phyloP scores from a whole-genome alignment of 2,888 invertebrate species.

The Acronicta alni region DNA sequence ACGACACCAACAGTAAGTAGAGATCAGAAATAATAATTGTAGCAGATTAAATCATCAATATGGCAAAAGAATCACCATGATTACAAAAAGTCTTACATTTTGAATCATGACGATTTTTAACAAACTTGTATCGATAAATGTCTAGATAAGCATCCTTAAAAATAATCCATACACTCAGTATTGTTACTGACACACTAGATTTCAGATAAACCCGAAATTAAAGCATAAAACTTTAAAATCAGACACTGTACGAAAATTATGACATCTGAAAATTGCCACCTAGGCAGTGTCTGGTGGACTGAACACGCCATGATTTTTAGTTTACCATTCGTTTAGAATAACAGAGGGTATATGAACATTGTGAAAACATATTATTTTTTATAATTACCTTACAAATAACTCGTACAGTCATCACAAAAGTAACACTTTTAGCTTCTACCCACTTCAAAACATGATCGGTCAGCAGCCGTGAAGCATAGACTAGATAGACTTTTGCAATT shows the following conservation, averaged over 20 bases:
- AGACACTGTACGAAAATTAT: constrained; percentile 61
- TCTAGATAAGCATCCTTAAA: neutral
- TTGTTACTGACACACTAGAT: neutral
- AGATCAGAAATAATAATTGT: neutral
- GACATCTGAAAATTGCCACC: constrained; percentile 86
- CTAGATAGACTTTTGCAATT: constrained; percentile 54
- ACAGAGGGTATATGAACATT: constrained; percentile 15
- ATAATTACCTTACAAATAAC: constrained; percentile 84
- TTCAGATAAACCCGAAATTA: constrained; percentile 9
- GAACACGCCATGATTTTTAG: constrained; percentile 40
- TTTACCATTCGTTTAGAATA: constrained; percentile 26
- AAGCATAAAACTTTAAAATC: constrained; percentile 36
- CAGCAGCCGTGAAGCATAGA: constrained; percentile 72
- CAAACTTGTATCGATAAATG: constrained; percentile 3
- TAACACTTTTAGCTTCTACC: constrained; percentile 83
- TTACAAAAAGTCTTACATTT: constrained; percentile 26
- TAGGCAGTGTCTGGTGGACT: constrained; percentile 73
- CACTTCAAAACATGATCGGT: constrained; percentile 88
- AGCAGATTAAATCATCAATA: constrained; percentile 9
- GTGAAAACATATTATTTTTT: constrained; percentile 46
- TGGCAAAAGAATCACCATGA: constrained; percentile 19
- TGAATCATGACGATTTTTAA: constrained; percentile 24
- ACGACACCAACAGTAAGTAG: neutral
- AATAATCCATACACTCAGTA: constrained; percentile 1
- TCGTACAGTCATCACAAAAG: constrained; percentile 88